These are phyloP conservation scores for Malurus melanocephalus DNA, from an alignment of 2,113 vertebrate species.

Conservation along the genomic window DNA sequence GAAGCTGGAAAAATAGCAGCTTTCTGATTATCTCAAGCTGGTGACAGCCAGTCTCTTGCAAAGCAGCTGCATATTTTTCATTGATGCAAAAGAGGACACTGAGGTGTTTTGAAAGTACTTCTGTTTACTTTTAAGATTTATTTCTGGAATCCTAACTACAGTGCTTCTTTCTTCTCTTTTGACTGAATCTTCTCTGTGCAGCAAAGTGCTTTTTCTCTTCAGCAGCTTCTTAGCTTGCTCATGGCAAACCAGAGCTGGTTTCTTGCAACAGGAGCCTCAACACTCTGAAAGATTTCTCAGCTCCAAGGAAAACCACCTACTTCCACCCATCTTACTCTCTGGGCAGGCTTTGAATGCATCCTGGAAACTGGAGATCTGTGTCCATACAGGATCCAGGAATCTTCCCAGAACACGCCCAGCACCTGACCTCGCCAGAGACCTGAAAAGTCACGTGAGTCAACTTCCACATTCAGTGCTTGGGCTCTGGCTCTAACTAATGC, in stretches of 20 bases:
- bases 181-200: neutral
- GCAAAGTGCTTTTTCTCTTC: neutral
- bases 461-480: neutral
- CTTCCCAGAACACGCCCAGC: neutral
- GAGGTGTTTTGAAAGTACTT: neutral
- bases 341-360: neutral
- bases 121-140: neutral
- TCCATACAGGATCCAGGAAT: neutral
- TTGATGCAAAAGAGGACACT: neutral
- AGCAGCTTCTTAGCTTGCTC: neutral
- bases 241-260: neutral
- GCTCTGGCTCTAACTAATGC: neutral
- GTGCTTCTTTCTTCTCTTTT: neutral
- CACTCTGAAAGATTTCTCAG: neutral
- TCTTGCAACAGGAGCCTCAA: neutral
- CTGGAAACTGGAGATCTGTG: neutral
- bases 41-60: slow-evolving; percentile 3
- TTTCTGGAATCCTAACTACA: neutral
- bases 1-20: neutral
- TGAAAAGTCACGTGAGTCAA: neutral
- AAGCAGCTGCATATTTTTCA: neutral
- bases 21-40: neutral
- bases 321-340: neutral
- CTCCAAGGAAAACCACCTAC: neutral
- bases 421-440: neutral